Base-by-base conservation (phyloP, 1,140 invertebrate species). In the Zeugodacus cucurbitae region DNA sequence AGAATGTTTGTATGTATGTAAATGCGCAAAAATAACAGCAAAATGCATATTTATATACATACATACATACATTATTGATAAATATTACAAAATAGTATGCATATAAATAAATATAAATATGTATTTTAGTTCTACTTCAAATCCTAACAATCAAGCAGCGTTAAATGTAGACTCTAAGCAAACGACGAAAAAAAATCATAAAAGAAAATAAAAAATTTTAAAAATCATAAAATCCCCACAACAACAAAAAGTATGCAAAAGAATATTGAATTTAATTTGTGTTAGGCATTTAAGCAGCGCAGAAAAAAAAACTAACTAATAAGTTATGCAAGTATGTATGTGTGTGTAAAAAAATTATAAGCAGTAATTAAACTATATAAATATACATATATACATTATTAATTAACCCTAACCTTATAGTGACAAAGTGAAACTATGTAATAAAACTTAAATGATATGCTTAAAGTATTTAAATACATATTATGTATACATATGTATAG, bases 211-310 rank as follows among this genome's bases (percentile, higher is more conserved):
- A 87, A 82, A 86, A 64, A 87, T 67, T 87, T 59, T 87, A 34
- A 87, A 87, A 64, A 87, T 37, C 57, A 59, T 87, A 64, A 87
- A 87, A 59, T 87, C 59, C 37, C 86, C n/a, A 87, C 54, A 87
- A 59, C 54, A 58, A 87, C 59, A 58, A 58, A 64, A 58, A 87
- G 54, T 87, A 62, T 87, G 59, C 59, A 64, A 87, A 37, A 87
- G n/a, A 87, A 64, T 58, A 87, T 64, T 59, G 59, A 59, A 59
- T 58, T 87, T 29, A 85, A 59, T 32, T 32, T 59, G 32, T 86
- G 32, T 8, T 57, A 87, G 86, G 7, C 34, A 59, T 59, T 59
- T 59, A 87, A 64, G n/a, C 34, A 87, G 37, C n/a, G n/a, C 34
- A 87, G 37, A 4, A 87, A 14, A 58, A 58, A 14, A 86, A 1